Percentiles rank a stretch among this genome's conserved stretches.
Conservation (phyloP, 1,140 invertebrate genomes). For the Ylistrum balloti region DNA sequence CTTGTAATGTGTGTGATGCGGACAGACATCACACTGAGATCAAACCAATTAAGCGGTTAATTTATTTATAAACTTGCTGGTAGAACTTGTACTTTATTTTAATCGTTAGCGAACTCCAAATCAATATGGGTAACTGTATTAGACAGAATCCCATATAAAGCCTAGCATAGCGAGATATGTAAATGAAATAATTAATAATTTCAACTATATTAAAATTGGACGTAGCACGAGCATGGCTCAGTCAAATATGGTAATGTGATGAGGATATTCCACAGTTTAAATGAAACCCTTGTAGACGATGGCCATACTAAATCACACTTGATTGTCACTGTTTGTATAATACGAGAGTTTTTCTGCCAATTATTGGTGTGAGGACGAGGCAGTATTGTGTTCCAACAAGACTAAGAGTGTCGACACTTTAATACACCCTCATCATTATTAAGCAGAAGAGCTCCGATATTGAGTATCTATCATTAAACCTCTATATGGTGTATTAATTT, state of each 20-base stretch:
- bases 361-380: slow-evolving; percentile 11
- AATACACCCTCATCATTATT: slow-evolving; percentile 28
- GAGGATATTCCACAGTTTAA: slow-evolving; percentile 29
- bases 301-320: background rate
- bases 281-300: background rate
- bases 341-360: background rate
- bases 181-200: slow-evolving; percentile 36
- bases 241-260: slow-evolving; percentile 34
- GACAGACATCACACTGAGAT: background rate
- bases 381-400: slow-evolving; percentile 15
- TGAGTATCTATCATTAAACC: slow-evolving; percentile 29
- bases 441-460: background rate
- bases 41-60: slow-evolving; percentile 20
- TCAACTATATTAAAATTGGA: background rate
- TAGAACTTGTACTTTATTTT: slow-evolving; percentile 14
- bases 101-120: background rate
- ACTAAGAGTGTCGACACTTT: slow-evolving; percentile 33
- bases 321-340: background rate
- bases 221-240: background rate
- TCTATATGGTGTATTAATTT: slow-evolving; percentile 18
- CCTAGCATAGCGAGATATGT: background rate
- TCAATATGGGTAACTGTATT: background rate
- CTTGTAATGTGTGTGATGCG: background rate
- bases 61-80: slow-evolving; percentile 40
- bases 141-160: background rate